Evolutionary conservation across 92 coral and sea anemone species (phyloP), one percentile per base, ranked within the genome.

Genomic region (Galaxea fascicularis): DNA sequence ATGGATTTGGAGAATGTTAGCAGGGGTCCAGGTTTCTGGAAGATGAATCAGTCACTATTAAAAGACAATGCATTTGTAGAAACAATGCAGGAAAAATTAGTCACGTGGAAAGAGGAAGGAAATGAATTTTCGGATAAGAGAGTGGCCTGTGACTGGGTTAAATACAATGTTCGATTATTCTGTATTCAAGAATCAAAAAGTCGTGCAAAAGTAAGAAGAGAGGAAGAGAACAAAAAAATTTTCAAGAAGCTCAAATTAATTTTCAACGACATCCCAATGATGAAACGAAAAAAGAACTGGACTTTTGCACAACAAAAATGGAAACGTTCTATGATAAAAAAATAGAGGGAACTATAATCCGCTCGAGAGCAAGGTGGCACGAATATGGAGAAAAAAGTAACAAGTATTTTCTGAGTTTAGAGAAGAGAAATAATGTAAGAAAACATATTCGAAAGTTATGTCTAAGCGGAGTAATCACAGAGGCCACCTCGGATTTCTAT

Each of bases 311-410:
- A 49, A 49, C 54, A 49, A 10, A 49, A 49, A 49, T 49, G 54
- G 54, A 49, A 49, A 49, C 54, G 54, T 49, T 49, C 15, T 79
- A 62, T 65, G 30, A 79, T 57, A 9, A 46, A 79, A 79, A 64
- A 64, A 57, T 45, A 22, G 73, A 79, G 27, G 84, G 84, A 2
- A 18, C 65, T 60, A 71, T 79, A 10, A 64, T 79, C 21, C 84
- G 74, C 39, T 60, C 74, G 52, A 79, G 74, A 65, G 74, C 73
- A 18, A 20, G 84, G 27, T 79, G 84, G 74, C 74, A 79, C 53
- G 84, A 79, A 41, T 51, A 79, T 24, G 74, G 75, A 21, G 74
- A 64, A 57, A 44, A 45, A 24, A 79, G 62, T 35, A 78, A 53
- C 5, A 78, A 78, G 41, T 60, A 59, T 30, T 78, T 59, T 29